Conservation (phyloP, 2,113 vertebrate genomes). For the Casuarius casuarius region DNA sequence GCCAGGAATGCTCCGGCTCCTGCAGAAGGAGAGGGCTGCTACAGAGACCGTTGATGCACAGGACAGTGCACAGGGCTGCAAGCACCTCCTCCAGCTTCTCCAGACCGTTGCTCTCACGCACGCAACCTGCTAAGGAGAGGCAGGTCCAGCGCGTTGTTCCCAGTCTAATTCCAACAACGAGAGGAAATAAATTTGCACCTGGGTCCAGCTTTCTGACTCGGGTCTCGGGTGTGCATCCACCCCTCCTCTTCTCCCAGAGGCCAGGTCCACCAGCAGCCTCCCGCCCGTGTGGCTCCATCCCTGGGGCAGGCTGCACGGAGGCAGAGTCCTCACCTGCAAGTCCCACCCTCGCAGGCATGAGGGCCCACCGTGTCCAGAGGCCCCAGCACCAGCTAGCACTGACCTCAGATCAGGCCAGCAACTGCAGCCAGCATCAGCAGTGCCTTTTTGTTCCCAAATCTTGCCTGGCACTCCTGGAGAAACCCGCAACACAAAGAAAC, state of each 20-base stretch:
- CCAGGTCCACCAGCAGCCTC: not conserved
- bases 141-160: no score
- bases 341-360: not conserved
- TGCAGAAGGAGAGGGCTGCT: not conserved
- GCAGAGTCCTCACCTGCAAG: fast-evolving
- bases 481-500: no score
- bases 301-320: not conserved
- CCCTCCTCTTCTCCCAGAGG: not conserved
- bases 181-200: not conserved
- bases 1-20: fast-evolving
- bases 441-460: no score
- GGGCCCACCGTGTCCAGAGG: not conserved
- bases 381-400: not conserved
- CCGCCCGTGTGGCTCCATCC: not conserved
- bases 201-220: no score
- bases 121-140: no score
- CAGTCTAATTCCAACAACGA: no score
- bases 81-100: no score
- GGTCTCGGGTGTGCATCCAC: not conserved
- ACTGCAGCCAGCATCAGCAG: no score
- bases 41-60: not conserved
- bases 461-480: no score
- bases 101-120: no score
- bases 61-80: no score
- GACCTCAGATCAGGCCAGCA: fast-evolving